phyloP scores from a whole-genome alignment of 2,888 invertebrate species.

The Leptarthrus brevirostris region DNA sequence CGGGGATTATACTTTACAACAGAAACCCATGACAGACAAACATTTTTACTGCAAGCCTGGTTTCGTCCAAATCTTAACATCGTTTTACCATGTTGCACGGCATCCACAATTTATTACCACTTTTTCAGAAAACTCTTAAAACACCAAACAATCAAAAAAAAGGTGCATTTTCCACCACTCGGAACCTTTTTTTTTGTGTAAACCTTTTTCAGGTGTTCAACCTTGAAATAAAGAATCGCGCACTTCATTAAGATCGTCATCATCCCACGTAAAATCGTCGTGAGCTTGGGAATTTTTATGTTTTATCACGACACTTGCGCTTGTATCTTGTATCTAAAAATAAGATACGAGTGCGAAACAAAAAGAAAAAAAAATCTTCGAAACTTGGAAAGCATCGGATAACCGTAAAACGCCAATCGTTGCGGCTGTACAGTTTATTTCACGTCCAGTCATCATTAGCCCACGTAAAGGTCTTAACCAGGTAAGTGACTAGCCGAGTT shows the following conservation, averaged over 20 bases:
- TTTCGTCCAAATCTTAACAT: too few relatives aligned
- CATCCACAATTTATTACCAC: too few relatives aligned
- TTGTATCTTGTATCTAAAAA: slow-evolving; percentile 21
- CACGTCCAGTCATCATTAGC: slow-evolving; percentile 4
- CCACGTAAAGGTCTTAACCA: slow-evolving; percentile 17
- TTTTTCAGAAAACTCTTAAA: too few relatives aligned
- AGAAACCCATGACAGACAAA: too few relatives aligned
- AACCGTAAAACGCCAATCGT: neutral
- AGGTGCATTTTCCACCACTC: too few relatives aligned
- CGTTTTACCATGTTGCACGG: too few relatives aligned
- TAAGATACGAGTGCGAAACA: slow-evolving; percentile 8
- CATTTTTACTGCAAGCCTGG: too few relatives aligned
- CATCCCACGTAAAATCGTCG: slow-evolving; percentile 9
- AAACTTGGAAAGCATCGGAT: neutral
- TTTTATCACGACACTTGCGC: slow-evolving; percentile 21
- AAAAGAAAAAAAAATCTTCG: neutral
- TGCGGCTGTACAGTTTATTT: neutral
- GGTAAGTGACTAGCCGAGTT: neutral
- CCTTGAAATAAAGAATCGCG: neutral
- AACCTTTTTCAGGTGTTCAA: too few relatives aligned
- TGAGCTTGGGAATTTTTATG: neutral
- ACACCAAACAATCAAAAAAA: too few relatives aligned
- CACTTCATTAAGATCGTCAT: slow-evolving; percentile 15
- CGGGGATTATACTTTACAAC: too few relatives aligned
- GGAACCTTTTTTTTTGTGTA: too few relatives aligned